phyloP scores from a whole-genome alignment of 2,797 vertebrate genomes.

The Ptychadena robeensis region DNA sequence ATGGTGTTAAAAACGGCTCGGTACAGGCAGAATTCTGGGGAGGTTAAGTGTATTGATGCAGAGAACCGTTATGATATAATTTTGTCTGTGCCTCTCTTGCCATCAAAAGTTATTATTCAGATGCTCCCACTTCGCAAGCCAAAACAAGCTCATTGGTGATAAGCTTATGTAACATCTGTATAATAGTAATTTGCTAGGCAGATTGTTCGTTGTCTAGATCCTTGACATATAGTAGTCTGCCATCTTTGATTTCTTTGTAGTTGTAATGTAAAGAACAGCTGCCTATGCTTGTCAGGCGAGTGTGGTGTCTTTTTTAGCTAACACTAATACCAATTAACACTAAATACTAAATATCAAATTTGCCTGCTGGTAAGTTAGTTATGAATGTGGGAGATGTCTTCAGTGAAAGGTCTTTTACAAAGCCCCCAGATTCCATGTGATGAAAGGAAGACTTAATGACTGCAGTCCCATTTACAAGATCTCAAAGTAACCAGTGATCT shows the following conservation, averaged over 20 bases:
- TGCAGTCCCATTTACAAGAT: neutral
- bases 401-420: neutral
- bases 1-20: too few relatives aligned
- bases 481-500: slow-evolving; percentile 18
- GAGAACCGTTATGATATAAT: too few relatives aligned
- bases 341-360: neutral
- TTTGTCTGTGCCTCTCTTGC: too few relatives aligned
- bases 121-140: too few relatives aligned
- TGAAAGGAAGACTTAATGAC: slow-evolving; percentile 4
- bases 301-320: neutral
- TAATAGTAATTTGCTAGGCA: too few relatives aligned
- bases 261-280: neutral
- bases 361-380: neutral
- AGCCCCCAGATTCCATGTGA: neutral
- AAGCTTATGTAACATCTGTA: too few relatives aligned
- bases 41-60: too few relatives aligned
- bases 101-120: too few relatives aligned
- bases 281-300: neutral
- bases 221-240: neutral
- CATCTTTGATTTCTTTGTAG: neutral
- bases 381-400: neutral
- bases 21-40: too few relatives aligned
- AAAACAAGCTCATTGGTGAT: too few relatives aligned
- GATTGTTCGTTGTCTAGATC: too few relatives aligned
- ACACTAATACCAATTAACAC: neutral